These are phyloP conservation scores for Cephus nigrinus DNA, from an alignment of 2,888 invertebrate genomes.

Conservation along the genomic window DNA sequence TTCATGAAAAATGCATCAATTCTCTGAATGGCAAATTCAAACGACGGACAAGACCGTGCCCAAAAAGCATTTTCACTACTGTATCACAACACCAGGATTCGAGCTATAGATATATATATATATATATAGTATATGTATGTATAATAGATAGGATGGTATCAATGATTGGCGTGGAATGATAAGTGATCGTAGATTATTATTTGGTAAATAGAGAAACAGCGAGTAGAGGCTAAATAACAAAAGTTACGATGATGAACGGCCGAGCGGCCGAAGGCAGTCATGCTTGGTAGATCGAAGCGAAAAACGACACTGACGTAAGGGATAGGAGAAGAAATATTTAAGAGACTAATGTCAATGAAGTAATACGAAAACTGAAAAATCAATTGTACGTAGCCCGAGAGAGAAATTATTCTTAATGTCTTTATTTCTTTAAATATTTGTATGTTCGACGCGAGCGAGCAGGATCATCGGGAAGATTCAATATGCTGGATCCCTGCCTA, in stretches of 20 bases:
- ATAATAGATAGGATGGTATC: conserved; percentile 48
- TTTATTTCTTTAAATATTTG: too few relatives aligned
- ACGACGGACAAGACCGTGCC: conserved; percentile 60
- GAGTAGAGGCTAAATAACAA: conserved; percentile 37
- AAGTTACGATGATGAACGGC: conserved; percentile 36
- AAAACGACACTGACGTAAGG: neutral
- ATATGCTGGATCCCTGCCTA: neutral
- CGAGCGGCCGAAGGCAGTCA: conserved; percentile 44
- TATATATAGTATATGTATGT: conserved; percentile 10
- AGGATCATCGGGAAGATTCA: neutral
- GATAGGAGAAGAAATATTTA: neutral
- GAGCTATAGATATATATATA: conserved; percentile 48
- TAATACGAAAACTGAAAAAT: neutral
- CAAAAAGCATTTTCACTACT: conserved; percentile 61
- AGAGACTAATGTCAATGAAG: neutral
- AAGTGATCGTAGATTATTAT: conserved; percentile 46
- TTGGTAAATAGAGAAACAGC: conserved; percentile 41
- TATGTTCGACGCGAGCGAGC: neutral
- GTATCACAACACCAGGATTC: conserved; percentile 62
- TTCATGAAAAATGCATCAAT: conserved; percentile 49
- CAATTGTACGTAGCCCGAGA: neutral
- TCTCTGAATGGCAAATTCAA: conserved; percentile 43
- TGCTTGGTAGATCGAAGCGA: neutral
- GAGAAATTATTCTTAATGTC: neutral
- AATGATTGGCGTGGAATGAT: conserved; percentile 47